phyloP scores from a whole-genome alignment of 2,113 vertebrate genomes.

The Clinocottus analis region DNA sequence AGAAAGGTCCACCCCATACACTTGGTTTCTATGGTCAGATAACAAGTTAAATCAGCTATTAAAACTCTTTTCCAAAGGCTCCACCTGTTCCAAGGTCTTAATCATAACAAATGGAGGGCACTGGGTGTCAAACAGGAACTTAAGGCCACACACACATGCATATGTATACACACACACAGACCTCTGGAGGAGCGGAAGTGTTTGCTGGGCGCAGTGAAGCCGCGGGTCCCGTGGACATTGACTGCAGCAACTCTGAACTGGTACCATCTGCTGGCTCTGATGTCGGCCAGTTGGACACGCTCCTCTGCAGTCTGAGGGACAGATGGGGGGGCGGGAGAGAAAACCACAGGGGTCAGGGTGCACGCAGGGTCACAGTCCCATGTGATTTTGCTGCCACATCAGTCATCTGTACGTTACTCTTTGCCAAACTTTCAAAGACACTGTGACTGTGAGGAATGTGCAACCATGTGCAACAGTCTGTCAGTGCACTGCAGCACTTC shows the following conservation, averaged over 20 bases:
- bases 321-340: constrained; percentile 68
- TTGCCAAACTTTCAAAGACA: constrained; percentile 75
- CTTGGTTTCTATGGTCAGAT: constrained; percentile 7
- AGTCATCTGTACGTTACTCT: constrained; percentile 75
- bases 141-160: constrained; percentile 21
- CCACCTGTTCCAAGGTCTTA: constrained; percentile 61
- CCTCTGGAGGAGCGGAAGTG: constrained; percentile 96
- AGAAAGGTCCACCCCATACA: neutral
- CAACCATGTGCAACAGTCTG: constrained; percentile 48
- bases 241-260: constrained; percentile 97
- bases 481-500: constrained; percentile 42
- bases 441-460: constrained; percentile 71
- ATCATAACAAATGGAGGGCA: constrained; percentile 44
- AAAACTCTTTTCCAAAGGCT: constrained; percentile 43
- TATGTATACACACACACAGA: constrained; percentile 52
- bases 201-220: constrained; percentile 97
- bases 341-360: constrained; percentile 77
- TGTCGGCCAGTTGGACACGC: constrained; percentile 86
- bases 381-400: constrained; percentile 74
- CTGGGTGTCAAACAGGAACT: constrained; percentile 44
- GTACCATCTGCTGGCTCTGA: constrained; percentile 94
- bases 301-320: constrained; percentile 91
- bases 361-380: constrained; percentile 70
- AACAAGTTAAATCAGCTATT: constrained; percentile 34
- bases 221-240: constrained; percentile 94